Evolutionary conservation across 2,888 invertebrate species (phyloP), one percentile per base, ranked within the genome.

Genomic region (Polymixis lichenea): DNA sequence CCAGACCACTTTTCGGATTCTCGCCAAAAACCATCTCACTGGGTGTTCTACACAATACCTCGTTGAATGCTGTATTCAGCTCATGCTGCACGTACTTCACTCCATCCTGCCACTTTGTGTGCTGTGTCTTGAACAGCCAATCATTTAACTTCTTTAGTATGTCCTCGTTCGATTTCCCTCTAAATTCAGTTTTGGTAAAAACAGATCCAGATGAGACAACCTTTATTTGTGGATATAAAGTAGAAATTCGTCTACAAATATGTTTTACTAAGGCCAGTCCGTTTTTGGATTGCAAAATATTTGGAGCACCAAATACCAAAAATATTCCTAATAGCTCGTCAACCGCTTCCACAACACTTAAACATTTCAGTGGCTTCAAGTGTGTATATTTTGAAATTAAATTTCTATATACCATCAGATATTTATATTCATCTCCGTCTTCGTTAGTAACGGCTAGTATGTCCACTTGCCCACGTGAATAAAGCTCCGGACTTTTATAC

Each of bases 231-330:
- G 92, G 90, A 77, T 79, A 91, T 25, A 89, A 65, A 8, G 75
- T 85, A 32, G 89, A 86, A 77, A 94, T 89, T 22, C 90, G 86
- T 70, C 90, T 90, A 74, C 93, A 93, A 74, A 94, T 92, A 51
- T 91, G 90, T 49, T 90, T 91, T n/a, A 89, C 82, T 11, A 94
- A 85, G 1, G 87, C 78, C 19, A 90, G 77, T 7, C 93, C 93
- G 53, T 94, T 94, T 78, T 93, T 93, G 0, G 93, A 93, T 81
- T 93, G 94, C 56, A 94, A 88, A 84, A 94, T 90, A 82, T 94
- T 94, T 25, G 94, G 94, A 5, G 93, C 91, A 25, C 94, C 94
- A 65, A 94, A 94, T 3, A 90, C 86, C 19, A 94, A 86, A 80
- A 93, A 94, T 80, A 94, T 92, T 38, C 91, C 93, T 66, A 94